These are phyloP conservation scores for Eremophila alpestris DNA, from an alignment of 2,797 vertebrate genomes.

Conservation along the genomic window DNA sequence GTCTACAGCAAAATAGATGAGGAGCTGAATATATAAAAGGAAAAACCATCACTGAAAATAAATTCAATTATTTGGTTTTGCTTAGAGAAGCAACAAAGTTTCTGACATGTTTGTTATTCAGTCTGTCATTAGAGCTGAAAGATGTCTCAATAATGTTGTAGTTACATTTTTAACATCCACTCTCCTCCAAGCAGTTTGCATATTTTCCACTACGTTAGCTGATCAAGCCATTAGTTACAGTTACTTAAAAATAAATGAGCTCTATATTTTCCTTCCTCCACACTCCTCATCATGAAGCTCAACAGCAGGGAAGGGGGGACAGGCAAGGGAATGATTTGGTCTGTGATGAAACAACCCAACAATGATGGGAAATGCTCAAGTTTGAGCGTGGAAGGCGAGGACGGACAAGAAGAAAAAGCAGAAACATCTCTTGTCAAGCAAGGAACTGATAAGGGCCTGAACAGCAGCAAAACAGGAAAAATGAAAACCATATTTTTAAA, in stretches of 20 bases:
- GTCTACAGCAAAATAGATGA: constrained; percentile 4
- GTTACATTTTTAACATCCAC: constrained; percentile 69
- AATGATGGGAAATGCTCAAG: background rate
- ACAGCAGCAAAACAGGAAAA: background rate
- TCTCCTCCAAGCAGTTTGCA: constrained; percentile 68
- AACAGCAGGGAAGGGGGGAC: background rate
- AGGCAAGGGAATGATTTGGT: background rate
- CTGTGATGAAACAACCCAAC: background rate
- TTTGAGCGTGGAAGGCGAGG: background rate
- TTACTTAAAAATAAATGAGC: constrained; percentile 72
- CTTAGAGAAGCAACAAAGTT: constrained; percentile 62
- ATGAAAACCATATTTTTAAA: constrained; percentile 49
- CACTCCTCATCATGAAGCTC: background rate
- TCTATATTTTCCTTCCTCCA: constrained; percentile 17
- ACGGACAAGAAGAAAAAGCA: background rate
- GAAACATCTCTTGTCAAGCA: constrained; percentile 22
- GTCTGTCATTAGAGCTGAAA: constrained; percentile 71
- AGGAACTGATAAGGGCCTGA: constrained; percentile 14
- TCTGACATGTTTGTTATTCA: constrained; percentile 71
- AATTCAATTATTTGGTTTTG: constrained; percentile 62
- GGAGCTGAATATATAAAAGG: background rate
- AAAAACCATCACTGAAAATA: constrained; percentile 51
- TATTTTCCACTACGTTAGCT: constrained; percentile 74
- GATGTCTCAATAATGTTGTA: constrained; percentile 69
- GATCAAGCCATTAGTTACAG: constrained; percentile 73